phyloP scores from a whole-genome alignment of 2,797 vertebrate genomes.

The Characodon lateralis region DNA sequence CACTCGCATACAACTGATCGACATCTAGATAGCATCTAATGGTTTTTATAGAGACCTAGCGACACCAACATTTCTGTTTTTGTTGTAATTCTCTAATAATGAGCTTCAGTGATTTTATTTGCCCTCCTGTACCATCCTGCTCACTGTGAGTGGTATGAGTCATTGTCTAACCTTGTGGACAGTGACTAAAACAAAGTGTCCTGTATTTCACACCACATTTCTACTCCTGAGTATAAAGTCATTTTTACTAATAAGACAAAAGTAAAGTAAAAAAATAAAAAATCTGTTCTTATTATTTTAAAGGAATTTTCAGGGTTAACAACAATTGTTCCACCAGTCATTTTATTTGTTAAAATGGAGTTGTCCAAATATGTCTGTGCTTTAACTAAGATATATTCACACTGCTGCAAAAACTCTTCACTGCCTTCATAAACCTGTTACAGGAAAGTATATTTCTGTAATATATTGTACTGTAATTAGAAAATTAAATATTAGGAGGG shows the following conservation, averaged over 20 bases:
- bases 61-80: too few species aligned
- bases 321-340: too few species aligned
- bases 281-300: neutral
- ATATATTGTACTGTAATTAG: neutral
- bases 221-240: neutral
- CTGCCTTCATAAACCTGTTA: neutral
- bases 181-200: neutral
- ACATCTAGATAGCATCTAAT: neutral
- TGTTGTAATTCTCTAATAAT: neutral
- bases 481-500: conserved; percentile 12
- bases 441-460: neutral
- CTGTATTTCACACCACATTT: neutral
- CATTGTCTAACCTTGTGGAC: neutral
- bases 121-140: neutral
- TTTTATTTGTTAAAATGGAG: neutral
- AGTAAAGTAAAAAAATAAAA: too few species aligned
- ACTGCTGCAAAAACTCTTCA: neutral
- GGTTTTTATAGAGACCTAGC: neutral
- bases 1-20: too few species aligned
- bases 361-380: neutral
- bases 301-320: neutral
- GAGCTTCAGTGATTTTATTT: neutral
- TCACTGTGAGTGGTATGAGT: neutral
- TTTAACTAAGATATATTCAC: neutral
- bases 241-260: too few species aligned